A percentile compares a stretch with the other conserved stretches of the same genome.
These are phyloP conservation scores for Metellina segmentata DNA, from an alignment of 2,888 invertebrate genomes.

Conservation along the genomic window DNA sequence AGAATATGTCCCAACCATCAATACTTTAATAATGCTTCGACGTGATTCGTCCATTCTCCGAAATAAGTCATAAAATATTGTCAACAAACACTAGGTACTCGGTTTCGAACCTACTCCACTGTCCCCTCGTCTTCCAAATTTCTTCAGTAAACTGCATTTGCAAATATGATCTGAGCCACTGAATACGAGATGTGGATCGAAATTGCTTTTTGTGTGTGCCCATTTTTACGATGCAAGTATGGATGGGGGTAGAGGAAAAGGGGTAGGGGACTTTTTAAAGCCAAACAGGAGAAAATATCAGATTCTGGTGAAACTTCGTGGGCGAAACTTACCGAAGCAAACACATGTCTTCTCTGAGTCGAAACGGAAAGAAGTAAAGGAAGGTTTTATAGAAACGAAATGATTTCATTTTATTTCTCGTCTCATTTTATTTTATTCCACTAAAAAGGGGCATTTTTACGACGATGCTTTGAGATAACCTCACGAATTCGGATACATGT, in stretches of 20 bases:
- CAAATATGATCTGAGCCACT: constrained; percentile 7
- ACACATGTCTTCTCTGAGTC: background rate
- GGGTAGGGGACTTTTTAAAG: background rate
- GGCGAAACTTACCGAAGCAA: background rate
- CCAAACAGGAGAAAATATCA: background rate
- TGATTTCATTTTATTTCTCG: background rate
- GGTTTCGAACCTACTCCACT: background rate
- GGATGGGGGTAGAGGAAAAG: background rate
- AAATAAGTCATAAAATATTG: constrained; percentile 20
- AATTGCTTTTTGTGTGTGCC: constrained; percentile 15
- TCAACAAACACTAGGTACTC: background rate
- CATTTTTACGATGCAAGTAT: background rate
- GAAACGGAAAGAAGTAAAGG: background rate
- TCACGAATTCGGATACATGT: background rate
- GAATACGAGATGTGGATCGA: constrained; percentile 20
- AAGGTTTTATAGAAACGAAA: background rate
- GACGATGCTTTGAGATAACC: background rate
- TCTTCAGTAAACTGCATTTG: constrained; percentile 10
- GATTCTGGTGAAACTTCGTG: background rate
- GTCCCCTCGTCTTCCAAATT: background rate
- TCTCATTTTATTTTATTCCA: background rate
- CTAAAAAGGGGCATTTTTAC: background rate
- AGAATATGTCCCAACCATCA: background rate
- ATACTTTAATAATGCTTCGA: background rate
- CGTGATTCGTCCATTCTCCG: background rate